Conservation (phyloP, 2,113 vertebrate genomes). For the Pituophis catenifer region DNA sequence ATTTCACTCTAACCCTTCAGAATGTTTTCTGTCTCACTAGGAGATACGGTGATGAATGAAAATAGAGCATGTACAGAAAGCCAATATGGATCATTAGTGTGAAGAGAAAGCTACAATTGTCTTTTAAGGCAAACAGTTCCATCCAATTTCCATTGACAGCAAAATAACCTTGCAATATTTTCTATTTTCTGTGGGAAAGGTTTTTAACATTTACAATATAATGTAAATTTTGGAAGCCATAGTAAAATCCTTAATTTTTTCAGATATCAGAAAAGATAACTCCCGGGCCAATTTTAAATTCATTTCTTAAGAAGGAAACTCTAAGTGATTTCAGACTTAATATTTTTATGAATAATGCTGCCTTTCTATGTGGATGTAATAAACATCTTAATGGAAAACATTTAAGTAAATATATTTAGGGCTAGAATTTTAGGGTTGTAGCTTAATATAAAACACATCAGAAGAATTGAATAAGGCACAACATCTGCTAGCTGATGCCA, state of each 20-base stretch:
- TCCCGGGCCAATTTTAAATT: neutral
- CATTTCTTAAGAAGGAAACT: neutral
- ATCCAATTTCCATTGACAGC: neutral
- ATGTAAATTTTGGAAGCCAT: neutral
- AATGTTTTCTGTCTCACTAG: neutral
- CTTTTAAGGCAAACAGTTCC: neutral
- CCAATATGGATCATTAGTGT: neutral
- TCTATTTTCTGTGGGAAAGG: neutral
- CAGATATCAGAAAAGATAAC: neutral
- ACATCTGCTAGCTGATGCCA: neutral
- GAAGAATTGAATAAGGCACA: neutral
- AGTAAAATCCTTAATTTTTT: neutral
- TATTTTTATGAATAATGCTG: neutral
- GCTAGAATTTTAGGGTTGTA: neutral
- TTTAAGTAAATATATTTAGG: neutral
- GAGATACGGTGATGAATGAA: neutral
- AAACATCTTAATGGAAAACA: neutral
- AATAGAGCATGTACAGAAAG: neutral
- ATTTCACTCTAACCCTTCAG: neutral
- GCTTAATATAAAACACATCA: neutral
- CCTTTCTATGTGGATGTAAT: neutral
- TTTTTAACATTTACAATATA: neutral
- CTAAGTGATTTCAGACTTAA: neutral
- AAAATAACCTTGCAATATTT: neutral
- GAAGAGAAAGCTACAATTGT: neutral